Evolutionary conservation across 30 jellyfish, hydroid and myxozoan genomes (phyloP), one percentile per base, ranked within the genome.

Genomic region (Rhopilema esculentum): DNA sequence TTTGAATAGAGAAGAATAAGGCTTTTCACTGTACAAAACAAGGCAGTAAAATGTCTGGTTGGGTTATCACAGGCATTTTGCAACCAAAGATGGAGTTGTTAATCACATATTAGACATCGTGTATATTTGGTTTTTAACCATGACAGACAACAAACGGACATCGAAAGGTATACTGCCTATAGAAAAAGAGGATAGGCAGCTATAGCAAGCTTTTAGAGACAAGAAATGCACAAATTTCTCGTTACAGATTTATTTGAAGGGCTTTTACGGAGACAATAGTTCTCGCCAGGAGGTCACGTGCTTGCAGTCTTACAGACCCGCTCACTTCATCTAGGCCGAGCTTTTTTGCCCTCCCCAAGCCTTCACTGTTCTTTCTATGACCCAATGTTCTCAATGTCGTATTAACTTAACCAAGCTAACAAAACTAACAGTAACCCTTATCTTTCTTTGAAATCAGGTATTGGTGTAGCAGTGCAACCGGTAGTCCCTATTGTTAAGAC

Each of bases 371-470:
- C 57, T 12, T 40, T 40, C 57, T 40, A 12, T 12, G 12, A 40
- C 75, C 28, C 31, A 16, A 65, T 28, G 4, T 65, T 21, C 28
- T 21, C 0, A 63, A 63, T 63, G 31, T 1, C 16, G 21, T 66
- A 20, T 25, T 26, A 28, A 23, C 80, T 16, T 24, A 62, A 64
- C 65, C 48, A 0, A 15, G 24, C 33, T 77, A 22, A 51, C 62
- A 62, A 19, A n/a, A 68, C 66, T 20, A 15, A 70, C 85, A 28
- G 72, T 24, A 70, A 18, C n/a, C 0, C 48, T 51, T 50, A 48
- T 52, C 21, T 65, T 30, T 75, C 69, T 73, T 75, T 75, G 32
- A 20, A 72, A 85, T 75, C 84, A 85, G 94, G 88, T 28, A 27
- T 85, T 68, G 88, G 80, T 1, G 66, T 27, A 23, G 61, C 71